Evolutionary conservation across 92 coral and sea anemone species (phyloP).

Genomic region (Zoanthus sansibaricus): DNA sequence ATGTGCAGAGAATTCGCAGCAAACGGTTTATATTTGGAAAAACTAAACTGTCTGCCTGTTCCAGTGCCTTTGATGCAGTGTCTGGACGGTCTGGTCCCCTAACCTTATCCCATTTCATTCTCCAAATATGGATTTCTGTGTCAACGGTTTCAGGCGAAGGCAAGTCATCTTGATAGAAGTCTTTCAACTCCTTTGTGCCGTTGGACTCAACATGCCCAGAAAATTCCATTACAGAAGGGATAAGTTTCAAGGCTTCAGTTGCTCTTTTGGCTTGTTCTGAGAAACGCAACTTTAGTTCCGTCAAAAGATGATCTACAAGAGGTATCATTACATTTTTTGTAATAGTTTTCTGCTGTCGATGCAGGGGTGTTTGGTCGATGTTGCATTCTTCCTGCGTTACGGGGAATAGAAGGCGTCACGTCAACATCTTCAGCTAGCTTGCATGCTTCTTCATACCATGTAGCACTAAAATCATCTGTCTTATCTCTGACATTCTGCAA

Average conservation of each 20-base stretch:
- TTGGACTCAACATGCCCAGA: background rate
- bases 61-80: no score
- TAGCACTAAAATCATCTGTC: slow-evolving; percentile 8
- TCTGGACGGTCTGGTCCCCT: no score
- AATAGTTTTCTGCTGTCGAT: slow-evolving; percentile 41
- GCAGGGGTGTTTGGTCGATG: slow-evolving; percentile 38
- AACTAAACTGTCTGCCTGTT: no score
- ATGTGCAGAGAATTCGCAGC: no score
- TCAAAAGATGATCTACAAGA: slow-evolving; percentile 34
- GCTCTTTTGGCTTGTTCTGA: slow-evolving; percentile 43
- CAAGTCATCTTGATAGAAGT: no score
- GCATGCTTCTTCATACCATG: slow-evolving; percentile 40
- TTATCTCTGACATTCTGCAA: background rate
- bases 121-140: no score
- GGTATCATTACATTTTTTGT: slow-evolving; percentile 20
- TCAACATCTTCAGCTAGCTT: slow-evolving; percentile 31
- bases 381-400: slow-evolving; percentile 44
- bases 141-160: no score
- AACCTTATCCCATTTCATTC: no score
- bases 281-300: slow-evolving; percentile 10
- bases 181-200: no score
- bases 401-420: slow-evolving; percentile 24
- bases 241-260: slow-evolving; percentile 32
- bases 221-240: slow-evolving; percentile 19
- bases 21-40: no score